Conservation (phyloP, 2,888 invertebrate species). For the Drosophila nr. fundita region DNA sequence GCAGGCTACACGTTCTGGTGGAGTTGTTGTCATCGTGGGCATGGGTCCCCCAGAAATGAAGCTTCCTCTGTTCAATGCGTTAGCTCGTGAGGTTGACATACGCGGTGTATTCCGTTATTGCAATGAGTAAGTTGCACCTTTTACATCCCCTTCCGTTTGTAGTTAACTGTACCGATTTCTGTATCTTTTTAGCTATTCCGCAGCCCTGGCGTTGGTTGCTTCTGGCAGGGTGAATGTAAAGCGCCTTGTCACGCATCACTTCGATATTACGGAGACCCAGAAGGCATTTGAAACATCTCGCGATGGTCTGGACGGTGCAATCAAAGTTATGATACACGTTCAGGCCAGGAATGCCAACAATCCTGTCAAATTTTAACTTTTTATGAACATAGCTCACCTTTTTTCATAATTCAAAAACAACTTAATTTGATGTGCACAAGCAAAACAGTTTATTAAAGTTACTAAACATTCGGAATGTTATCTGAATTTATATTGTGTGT, state of each 20-base stretch:
- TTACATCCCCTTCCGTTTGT: slow-evolving; percentile 52
- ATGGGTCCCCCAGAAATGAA: slow-evolving; percentile 92
- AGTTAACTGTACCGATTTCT: not conserved
- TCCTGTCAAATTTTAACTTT: slow-evolving; percentile 58
- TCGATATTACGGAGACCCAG: slow-evolving; percentile 90
- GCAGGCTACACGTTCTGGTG: slow-evolving; percentile 94
- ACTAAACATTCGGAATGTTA: not conserved
- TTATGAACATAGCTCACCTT: not conserved
- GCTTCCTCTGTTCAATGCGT: slow-evolving; percentile 92
- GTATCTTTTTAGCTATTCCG: slow-evolving; percentile 88
- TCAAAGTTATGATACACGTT: slow-evolving; percentile 95
- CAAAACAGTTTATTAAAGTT: not conserved
- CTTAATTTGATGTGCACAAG: not conserved
- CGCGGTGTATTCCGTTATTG: slow-evolving; percentile 96
- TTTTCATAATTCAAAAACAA: not conserved
- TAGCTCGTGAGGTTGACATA: slow-evolving; percentile 95
- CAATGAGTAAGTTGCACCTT: slow-evolving; percentile 89
- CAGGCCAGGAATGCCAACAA: slow-evolving; percentile 87
- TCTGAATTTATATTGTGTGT: not conserved
- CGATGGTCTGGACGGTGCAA: slow-evolving; percentile 89
- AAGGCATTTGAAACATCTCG: slow-evolving; percentile 94
- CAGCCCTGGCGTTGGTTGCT: slow-evolving; percentile 91
- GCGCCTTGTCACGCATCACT: slow-evolving; percentile 93
- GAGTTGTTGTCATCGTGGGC: slow-evolving; percentile 94
- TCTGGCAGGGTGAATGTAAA: slow-evolving; percentile 92